phyloP scores from a whole-genome alignment of 1,140 invertebrate species.

The Samia ricini region DNA sequence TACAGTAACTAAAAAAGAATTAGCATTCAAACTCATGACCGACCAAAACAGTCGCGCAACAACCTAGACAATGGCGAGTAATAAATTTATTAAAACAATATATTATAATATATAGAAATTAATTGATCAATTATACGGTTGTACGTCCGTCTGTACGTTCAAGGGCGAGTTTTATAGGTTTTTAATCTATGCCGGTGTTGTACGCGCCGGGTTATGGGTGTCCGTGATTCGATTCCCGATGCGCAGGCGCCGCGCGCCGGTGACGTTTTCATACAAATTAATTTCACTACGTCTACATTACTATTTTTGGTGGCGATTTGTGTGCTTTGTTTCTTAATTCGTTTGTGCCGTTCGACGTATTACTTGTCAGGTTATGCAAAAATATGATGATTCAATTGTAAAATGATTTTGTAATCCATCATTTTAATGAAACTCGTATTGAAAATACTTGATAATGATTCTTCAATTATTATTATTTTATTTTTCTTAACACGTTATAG shows the following conservation, averaged over 20 bases:
- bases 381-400: too few relatives aligned
- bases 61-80: neutral
- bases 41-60: neutral
- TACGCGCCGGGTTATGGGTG: conserved; percentile 42
- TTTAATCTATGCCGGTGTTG: conserved; percentile 51
- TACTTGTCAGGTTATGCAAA: neutral
- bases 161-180: conserved; percentile 56
- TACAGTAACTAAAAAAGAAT: neutral
- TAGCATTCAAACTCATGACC: neutral
- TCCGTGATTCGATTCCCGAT: conserved; percentile 47
- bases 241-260: conserved; percentile 16
- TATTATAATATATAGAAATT: conserved; percentile 2
- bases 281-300: neutral
- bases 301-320: neutral
- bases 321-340: neutral
- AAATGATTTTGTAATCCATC: too few relatives aligned
- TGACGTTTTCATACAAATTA: neutral
- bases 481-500: too few relatives aligned
- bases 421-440: too few relatives aligned
- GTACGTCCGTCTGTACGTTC: conserved; percentile 13
- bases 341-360: neutral
- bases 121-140: conserved; percentile 9
- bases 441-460: too few relatives aligned
- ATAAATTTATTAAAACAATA: neutral
- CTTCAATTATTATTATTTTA: too few relatives aligned